Base-by-base conservation (phyloP, 2,888 invertebrate genomes). In the Salticus scenicus region DNA sequence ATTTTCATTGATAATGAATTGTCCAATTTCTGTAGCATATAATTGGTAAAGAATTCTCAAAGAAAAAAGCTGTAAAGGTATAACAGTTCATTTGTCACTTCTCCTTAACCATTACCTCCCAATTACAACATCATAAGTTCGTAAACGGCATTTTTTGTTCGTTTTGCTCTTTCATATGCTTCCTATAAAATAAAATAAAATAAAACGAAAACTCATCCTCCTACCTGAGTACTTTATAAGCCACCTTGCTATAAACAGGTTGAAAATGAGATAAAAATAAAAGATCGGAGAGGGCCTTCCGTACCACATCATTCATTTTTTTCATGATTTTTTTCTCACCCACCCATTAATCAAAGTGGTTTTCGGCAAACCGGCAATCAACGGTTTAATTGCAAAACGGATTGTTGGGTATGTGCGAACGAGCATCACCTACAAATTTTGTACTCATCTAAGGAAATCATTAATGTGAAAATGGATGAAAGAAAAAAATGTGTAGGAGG, bases 331-430 rank as follows among this genome's bases (percentile, higher is more conserved):
- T 12, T 17, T 24, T 17, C n/a, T 17, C 12, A 20, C 24, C 57
- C 57, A 7, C 57, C 57, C 24, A 57, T 57, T 47, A 47, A 47
- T 47, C 42, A 47, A 14, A 47, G 14, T 12, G 42, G 42, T 47
- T 47, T 47, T 57, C 24, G 57, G 5, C 57, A 57, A 57, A 57
- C 57, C 24, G 57, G 57, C 20, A 57, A 57, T 57, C 57, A 57
- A 24, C 57, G 57, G 57, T 57, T n/a, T 57, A 20, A 57, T 57
- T 57, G 57, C 57, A 57, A 57, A 57, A 57, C 24, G 57, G 57
- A 24, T 57, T 57, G 24, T 57, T 57, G 57, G 24, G 20, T 20
- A 57, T 57, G 57, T 57, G 20, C 20, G 57, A 24, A 17, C 17
- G 12, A 57, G 24, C 57, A 57, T 20, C 57, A 57, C 24, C 20